Base-by-base conservation (phyloP, 2,888 invertebrate species). In the Apoda limacodes region DNA sequence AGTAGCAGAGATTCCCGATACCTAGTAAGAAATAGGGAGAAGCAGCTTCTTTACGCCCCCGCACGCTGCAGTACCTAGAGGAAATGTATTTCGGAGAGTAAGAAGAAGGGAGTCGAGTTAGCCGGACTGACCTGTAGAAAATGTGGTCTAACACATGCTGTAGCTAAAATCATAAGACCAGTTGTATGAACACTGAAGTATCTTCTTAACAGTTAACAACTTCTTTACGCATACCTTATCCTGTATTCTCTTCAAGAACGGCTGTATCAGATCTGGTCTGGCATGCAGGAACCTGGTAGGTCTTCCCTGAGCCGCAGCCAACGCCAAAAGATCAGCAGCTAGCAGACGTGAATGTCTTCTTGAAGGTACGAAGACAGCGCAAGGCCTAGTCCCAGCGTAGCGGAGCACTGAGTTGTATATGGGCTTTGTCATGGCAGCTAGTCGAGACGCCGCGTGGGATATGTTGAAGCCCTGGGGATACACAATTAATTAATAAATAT, bases 381-480 rank as follows among this genome's bases (percentile, higher is more conserved):
- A 92, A 0, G 97, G 95, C 50, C 90, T 89, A 48, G 86, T 84
- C 0, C 92, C 90, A 33, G 93, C 92, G 65, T 93, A 86, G 13
- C 93, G 87, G 2, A 90, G 59, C 20, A 98, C 91, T 0, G 95
- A 89, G 69, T 96, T 95, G 80, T 98, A 99, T 1, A 95, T 92
- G 0, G 99, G 98, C 59, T 98, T 97, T 0, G 94, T 92, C 99
- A 99, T 99, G 0, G 98, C 95, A 0, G 97, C 92, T 15, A 99
- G 85, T 7, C 99, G 86, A 0, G 98, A 95, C 0, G 93, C 94
- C 58, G 97, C 98, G 80, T 99, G 99, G 0, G 97, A 96, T 22
- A 98, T 92, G 80, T 98, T 99, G 71, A 97, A 93, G 9, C 98
- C 98, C 85, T 93, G 71, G 2, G 4, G 11, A 2, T 7, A 4